Evolutionary conservation across 2,888 invertebrate genomes (phyloP).

Genomic region (Ethmia dodecea): DNA sequence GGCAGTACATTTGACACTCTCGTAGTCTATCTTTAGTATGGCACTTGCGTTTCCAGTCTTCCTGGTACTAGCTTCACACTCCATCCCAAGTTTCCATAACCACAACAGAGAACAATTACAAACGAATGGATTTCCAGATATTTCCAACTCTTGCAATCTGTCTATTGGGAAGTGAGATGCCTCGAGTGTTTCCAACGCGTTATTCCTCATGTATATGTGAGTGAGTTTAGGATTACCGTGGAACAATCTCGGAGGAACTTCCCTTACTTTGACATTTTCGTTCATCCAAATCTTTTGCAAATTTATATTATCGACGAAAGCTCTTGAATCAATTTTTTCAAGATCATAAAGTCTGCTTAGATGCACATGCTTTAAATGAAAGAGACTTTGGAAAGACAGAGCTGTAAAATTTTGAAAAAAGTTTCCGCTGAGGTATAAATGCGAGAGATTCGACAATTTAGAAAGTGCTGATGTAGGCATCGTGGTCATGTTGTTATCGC

Average conservation of each 20-base stretch:
- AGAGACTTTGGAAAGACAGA: conserved; percentile 89
- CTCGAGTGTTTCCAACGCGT: conserved; percentile 85
- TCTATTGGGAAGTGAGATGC: conserved; percentile 91
- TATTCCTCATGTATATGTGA: conserved; percentile 86
- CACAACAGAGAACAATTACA: conserved; percentile 93
- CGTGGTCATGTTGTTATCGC: conserved; percentile 88
- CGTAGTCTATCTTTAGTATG: conserved; percentile 73
- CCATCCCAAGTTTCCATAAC: conserved; percentile 85
- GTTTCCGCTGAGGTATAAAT: conserved; percentile 88
- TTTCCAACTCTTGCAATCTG: conserved; percentile 83
- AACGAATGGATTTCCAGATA: conserved; percentile 89
- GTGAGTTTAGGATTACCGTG: conserved; percentile 89
- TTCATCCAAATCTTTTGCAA: conserved; percentile 87
- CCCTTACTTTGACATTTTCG: conserved; percentile 84
- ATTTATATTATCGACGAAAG: conserved; percentile 91
- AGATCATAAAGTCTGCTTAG: conserved; percentile 83
- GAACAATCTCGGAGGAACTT: conserved; percentile 88
- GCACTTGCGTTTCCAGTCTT: conserved; percentile 53
- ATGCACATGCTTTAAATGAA: conserved; percentile 86
- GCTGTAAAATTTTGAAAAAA: conserved; percentile 84
- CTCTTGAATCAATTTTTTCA: conserved; percentile 84
- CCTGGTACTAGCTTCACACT: conserved; percentile 56
- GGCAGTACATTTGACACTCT: conserved; percentile 76
- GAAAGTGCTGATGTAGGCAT: conserved; percentile 87
- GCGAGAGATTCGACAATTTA: conserved; percentile 85